Evolutionary conservation across 2,113 vertebrate genomes (phyloP), one percentile per base, ranked within the genome.

Genomic region (Pelecanoides urinatrix): DNA sequence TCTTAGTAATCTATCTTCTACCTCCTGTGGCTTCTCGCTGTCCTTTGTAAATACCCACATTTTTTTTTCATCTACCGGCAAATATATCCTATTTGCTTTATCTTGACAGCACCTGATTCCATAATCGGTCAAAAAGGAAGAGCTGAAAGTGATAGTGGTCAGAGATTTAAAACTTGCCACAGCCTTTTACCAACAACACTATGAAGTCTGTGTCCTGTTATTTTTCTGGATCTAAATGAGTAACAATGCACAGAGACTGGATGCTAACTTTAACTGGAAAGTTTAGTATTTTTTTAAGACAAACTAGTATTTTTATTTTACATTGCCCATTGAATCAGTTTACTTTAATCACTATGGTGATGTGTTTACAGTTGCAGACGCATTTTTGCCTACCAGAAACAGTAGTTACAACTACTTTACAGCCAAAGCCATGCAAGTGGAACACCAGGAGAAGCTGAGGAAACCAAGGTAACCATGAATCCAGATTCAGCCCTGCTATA

Each of bases 391-490:
- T 91, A 49, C 42, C 34, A 91, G 44, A 66, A 94, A 66, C 6
- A 63, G 66, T 23, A 86, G 62, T 23, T 79, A 32, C 32, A 89
- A 65, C 44, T 87, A 40, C 45, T 78, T 77, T 56, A 91, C 34
- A 91, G 56, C 29, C 50, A 74, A 87, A 63, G 2, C 19, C 61
- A n/a, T 68, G 34, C 27, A 50, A 47, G 4, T 1, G 36, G 62
- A 94, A 75, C 44, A 72, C 16, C 7, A 61, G 52, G n/a, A 80
- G 34, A 67, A 92, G 72, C 32, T 61, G 58, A 88, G 42, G 92
- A 96, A 92, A 92, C 78, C 73, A 90, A 81, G 76, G 70, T 72
- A 96, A 95, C 66, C 40, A 77, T 1, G 80, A 85, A 91, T n/a
- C 16, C 47, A 83, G 47, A 77, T 36, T 84, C 65, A 65, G 71